These are phyloP conservation scores for Drosophila micromelanica DNA, from an alignment of 1,140 invertebrate genomes.

Conservation along the genomic window DNA sequence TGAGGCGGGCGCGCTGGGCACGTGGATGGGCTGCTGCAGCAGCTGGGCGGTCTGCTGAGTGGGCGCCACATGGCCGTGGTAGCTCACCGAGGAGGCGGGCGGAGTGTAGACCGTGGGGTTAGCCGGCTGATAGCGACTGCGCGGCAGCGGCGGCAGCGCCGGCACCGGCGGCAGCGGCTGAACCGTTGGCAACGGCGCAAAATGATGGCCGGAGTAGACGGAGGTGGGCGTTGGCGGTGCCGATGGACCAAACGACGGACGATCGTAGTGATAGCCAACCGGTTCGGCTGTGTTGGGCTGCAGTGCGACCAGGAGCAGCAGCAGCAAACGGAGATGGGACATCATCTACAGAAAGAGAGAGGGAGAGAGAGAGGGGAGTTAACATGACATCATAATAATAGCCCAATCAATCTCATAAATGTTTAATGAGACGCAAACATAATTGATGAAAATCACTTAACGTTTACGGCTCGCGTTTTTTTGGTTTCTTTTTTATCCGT, in stretches of 20 bases:
- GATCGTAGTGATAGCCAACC: slow-evolving; percentile 69
- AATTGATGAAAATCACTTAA: slow-evolving; percentile 69
- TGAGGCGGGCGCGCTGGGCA: slow-evolving; percentile 28
- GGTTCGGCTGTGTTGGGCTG: slow-evolving; percentile 19
- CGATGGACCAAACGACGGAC: slow-evolving; percentile 50
- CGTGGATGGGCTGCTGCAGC: slow-evolving; percentile 31
- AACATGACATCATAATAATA: slow-evolving; percentile 60
- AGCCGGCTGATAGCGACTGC: slow-evolving; percentile 36
- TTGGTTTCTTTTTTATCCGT: not conserved
- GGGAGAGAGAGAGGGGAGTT: not conserved
- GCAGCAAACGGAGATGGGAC: slow-evolving; percentile 27
- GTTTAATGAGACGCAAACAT: slow-evolving; percentile 71
- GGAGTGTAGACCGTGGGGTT: slow-evolving; percentile 7
- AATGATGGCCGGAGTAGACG: slow-evolving; percentile 59
- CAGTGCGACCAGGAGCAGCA: slow-evolving; percentile 30
- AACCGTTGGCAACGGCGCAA: slow-evolving; percentile 66
- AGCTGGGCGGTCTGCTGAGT: slow-evolving; percentile 25
- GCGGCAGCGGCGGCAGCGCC: slow-evolving; percentile 62
- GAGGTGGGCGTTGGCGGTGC: slow-evolving; percentile 17
- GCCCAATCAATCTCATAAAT: slow-evolving; percentile 69
- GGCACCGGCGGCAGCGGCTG: slow-evolving; percentile 72
- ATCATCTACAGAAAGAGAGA: slow-evolving; percentile 57
- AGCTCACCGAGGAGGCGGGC: slow-evolving; percentile 48
- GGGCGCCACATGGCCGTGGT: slow-evolving; percentile 45
- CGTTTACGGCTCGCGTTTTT: slow-evolving; percentile 12